A percentile compares a stretch with the other conserved stretches of the same genome.
phyloP scores from a whole-genome alignment of 2,113 vertebrate species.

The Narcine bancroftii region DNA sequence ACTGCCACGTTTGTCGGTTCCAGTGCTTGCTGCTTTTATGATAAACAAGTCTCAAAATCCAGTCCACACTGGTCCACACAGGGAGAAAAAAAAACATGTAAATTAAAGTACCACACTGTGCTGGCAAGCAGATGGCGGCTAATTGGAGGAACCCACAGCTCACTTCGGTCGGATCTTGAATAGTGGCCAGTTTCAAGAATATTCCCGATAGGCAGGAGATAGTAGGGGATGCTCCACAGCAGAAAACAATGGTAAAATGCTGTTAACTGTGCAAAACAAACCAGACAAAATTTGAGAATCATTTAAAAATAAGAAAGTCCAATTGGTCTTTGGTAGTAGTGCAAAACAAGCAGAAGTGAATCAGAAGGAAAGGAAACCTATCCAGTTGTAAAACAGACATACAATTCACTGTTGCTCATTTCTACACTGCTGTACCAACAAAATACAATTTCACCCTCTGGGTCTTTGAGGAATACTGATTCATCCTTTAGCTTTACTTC shows the following conservation, averaged over 20 bases:
- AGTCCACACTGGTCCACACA: no score
- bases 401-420: background rate
- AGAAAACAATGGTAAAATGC: background rate
- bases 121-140: background rate
- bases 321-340: background rate
- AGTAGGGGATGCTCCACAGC: no score
- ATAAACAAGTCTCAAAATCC: background rate
- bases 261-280: no score
- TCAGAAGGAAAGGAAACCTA: background rate
- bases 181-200: background rate
- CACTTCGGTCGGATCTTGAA: background rate
- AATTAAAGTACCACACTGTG: background rate
- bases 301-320: background rate
- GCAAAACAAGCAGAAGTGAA: background rate
- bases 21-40: no score
- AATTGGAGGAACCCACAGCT: background rate
- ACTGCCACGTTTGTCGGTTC: no score
- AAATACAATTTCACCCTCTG: background rate
- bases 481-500: slow-evolving; percentile 15
- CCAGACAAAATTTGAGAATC: background rate
- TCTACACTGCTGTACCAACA: background rate
- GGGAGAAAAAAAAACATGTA: no score
- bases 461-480: background rate
- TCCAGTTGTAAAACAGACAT: background rate
- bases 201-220: background rate